Evolutionary conservation across 2,797 vertebrate species (phyloP).

Genomic region (Dicrostonyx torquatus): DNA sequence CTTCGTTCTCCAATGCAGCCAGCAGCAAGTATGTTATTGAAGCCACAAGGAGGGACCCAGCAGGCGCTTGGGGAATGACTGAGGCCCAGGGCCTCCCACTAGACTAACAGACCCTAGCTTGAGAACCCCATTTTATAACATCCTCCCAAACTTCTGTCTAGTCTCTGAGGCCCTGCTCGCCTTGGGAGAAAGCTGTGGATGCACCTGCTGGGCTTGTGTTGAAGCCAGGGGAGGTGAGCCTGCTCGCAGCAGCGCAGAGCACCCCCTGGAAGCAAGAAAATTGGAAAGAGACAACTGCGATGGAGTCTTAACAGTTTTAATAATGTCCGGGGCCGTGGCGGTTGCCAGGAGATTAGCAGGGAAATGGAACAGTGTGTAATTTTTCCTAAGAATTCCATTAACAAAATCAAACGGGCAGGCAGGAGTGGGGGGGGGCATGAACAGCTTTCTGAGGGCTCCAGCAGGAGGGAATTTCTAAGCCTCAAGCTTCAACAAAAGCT

Average conservation of each 20-base stretch:
- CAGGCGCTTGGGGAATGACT: not conserved
- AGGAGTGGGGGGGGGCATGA: not conserved
- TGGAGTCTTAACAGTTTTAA: constrained; percentile 70
- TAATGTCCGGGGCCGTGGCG: constrained; percentile 66
- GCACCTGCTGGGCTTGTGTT: not conserved
- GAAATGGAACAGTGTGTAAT: constrained; percentile 67
- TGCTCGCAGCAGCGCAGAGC: not conserved
- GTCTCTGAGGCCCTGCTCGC: not conserved
- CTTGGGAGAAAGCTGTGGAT: not conserved
- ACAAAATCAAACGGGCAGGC: constrained; percentile 63
- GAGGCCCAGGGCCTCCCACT: not conserved
- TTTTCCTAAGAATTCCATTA: constrained; percentile 69
- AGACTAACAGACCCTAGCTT: not conserved
- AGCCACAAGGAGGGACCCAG: not conserved
- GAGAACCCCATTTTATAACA: not conserved
- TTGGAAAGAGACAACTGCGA: constrained; percentile 70
- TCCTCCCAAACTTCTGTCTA: fast-evolving
- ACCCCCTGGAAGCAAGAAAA: constrained; percentile 71
- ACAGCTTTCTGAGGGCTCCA: constrained; percentile 18
- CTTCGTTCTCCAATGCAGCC: constrained; percentile 1
- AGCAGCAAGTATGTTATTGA: not conserved
- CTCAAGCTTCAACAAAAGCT: not conserved
- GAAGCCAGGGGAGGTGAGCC: not conserved
- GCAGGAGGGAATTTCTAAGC: constrained; percentile 19
- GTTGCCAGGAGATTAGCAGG: constrained; percentile 66